phyloP scores from a whole-genome alignment of 2,113 vertebrate genomes.

The Oreochromis niloticus region DNA sequence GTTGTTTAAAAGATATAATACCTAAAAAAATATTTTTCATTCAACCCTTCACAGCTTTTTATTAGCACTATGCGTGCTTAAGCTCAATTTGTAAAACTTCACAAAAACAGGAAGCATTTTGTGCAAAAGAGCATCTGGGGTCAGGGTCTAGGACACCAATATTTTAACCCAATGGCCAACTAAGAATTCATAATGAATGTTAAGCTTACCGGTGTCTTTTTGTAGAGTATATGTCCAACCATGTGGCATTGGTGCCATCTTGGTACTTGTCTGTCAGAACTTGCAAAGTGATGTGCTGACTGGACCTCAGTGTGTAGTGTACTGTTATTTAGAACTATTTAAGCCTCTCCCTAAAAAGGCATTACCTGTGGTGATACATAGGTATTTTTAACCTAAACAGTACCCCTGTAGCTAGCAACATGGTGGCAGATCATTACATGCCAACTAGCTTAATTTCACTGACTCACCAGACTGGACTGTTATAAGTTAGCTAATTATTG shows the following conservation, averaged over 20 bases:
- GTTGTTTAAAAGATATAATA: neutral
- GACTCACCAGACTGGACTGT: neutral
- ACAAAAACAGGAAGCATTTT: neutral
- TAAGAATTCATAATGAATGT: neutral
- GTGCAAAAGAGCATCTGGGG: neutral
- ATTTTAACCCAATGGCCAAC: neutral
- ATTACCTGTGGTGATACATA: neutral
- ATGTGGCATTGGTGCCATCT: neutral
- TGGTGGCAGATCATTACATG: neutral
- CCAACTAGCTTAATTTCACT: neutral
- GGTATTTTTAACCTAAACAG: neutral
- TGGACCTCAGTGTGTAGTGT: neutral
- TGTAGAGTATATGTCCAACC: neutral
- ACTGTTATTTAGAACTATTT: neutral
- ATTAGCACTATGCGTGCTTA: neutral
- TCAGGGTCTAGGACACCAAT: neutral
- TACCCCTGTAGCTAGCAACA: neutral
- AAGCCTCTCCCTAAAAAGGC: neutral
- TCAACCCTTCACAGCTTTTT: neutral
- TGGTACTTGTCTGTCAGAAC: neutral
- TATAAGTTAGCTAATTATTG: neutral
- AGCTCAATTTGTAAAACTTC: neutral
- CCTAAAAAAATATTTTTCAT: rapidly evolving
- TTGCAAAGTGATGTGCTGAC: neutral
- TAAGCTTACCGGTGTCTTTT: neutral